Percentiles rank a stretch among this genome's conserved stretches.
Evolutionary conservation across 2,113 vertebrate species (phyloP).

Genomic region (Rafetus swinhoei): DNA sequence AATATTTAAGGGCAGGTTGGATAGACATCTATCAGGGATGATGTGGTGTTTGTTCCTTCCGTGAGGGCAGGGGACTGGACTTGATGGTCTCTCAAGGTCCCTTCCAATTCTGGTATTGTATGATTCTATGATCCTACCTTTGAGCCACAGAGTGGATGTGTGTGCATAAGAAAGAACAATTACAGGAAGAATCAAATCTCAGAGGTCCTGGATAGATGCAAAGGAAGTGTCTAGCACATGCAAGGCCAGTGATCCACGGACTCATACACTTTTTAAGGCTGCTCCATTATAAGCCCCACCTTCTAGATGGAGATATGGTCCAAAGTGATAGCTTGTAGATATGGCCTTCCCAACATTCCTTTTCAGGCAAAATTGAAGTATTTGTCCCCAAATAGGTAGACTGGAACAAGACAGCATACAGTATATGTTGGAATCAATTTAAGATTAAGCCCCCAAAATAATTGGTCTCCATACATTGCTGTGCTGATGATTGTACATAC

Average conservation of each 20-base stretch:
- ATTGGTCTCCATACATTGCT: neutral
- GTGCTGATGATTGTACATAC: neutral
- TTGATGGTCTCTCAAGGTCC: too few species aligned
- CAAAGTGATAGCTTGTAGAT: neutral
- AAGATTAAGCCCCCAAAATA: neutral
- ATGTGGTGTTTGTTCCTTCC: too few species aligned
- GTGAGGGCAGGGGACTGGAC: too few species aligned
- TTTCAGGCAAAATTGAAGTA: neutral
- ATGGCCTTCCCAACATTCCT: neutral
- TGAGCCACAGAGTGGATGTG: neutral
- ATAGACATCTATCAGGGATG: too few species aligned
- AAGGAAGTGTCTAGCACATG: neutral
- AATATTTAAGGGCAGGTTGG: too few species aligned
- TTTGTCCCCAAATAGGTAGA: neutral
- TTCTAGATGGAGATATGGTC: neutral
- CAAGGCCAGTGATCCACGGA: neutral
- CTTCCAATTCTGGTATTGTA: too few species aligned
- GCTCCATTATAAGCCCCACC: neutral
- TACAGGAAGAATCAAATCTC: fast-evolving
- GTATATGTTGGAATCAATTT: neutral
- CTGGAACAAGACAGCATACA: neutral
- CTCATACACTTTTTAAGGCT: neutral
- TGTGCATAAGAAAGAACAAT: neutral
- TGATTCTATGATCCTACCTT: neutral
- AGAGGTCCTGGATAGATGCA: neutral